Conservation (phyloP, 2,888 invertebrate genomes). For the Corythucha ciliata region DNA sequence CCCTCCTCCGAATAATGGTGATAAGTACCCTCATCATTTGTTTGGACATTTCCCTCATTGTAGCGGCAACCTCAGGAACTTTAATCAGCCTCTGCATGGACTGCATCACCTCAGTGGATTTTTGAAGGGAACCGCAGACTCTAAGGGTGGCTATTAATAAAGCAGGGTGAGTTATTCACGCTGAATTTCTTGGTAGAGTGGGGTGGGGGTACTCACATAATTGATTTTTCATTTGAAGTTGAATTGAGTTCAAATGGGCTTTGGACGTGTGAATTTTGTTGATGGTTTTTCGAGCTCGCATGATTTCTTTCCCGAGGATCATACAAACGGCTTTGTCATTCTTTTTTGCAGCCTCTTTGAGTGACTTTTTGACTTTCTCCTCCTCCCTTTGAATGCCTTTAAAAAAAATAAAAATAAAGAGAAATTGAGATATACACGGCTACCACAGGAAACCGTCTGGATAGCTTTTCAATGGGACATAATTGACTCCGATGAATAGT, state of each 20-base stretch:
- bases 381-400: conserved; percentile 90
- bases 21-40: conserved; percentile 84
- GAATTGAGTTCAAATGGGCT: conserved; percentile 93
- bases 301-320: conserved; percentile 86
- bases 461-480: too few relatives aligned
- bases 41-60: conserved; percentile 95
- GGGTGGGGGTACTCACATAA: conserved; percentile 51
- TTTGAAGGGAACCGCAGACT: conserved; percentile 84
- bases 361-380: conserved; percentile 84
- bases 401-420: conserved; percentile 37
- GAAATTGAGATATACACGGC: too few relatives aligned
- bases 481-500: too few relatives aligned
- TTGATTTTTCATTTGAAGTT: conserved; percentile 97
- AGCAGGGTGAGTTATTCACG: background rate
- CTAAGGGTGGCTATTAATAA: conserved; percentile 69
- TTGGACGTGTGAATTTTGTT: conserved; percentile 90
- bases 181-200: background rate
- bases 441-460: too few relatives aligned
- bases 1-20: background rate
- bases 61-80: conserved; percentile 86
- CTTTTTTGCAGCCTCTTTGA: conserved; percentile 93
- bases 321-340: conserved; percentile 88
- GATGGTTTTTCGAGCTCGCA: conserved; percentile 76
- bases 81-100: conserved; percentile 88
- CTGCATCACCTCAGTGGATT: conserved; percentile 97